Evolutionary conservation across 1,140 invertebrate species (phyloP).

Genomic region (Hyles euphorbiae): DNA sequence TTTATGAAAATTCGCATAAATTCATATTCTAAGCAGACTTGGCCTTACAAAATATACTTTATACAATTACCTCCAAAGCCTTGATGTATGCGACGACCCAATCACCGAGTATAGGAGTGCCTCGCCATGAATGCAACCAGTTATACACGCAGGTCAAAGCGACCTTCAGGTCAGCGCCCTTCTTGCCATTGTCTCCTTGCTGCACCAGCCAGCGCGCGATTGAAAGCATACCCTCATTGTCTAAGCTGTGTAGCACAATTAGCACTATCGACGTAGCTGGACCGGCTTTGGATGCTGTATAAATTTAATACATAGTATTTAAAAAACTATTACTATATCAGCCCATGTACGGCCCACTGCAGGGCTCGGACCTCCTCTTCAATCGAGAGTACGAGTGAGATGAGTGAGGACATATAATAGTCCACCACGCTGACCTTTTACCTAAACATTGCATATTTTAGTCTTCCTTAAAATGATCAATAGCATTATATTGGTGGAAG

Average conservation of each 20-base stretch:
- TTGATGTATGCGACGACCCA: slow-evolving; percentile 57
- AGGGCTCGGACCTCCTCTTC: too few species aligned
- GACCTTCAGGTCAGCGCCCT: slow-evolving; percentile 33
- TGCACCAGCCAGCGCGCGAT: slow-evolving; percentile 51
- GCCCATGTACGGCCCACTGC: too few species aligned
- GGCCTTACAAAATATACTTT: not conserved
- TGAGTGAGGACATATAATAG: too few species aligned
- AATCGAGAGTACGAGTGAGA: too few species aligned
- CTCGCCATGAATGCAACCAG: slow-evolving; percentile 59
- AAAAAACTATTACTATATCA: too few species aligned
- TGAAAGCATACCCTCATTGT: slow-evolving; percentile 32
- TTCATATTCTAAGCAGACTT: too few species aligned
- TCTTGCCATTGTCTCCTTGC: slow-evolving; percentile 40
- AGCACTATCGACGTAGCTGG: slow-evolving; percentile 49
- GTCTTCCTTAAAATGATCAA: not conserved
- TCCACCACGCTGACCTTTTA: too few species aligned
- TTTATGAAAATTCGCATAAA: too few species aligned
- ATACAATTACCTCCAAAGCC: slow-evolving; percentile 46
- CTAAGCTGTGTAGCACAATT: slow-evolving; percentile 39
- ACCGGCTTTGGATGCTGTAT: slow-evolving; percentile 44
- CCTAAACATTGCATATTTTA: not conserved
- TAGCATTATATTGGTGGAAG: not conserved
- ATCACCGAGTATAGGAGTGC: slow-evolving; percentile 43
- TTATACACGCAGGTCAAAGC: slow-evolving; percentile 51
- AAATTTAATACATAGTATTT: not conserved